These are phyloP conservation scores for Druon quercuslanigerum DNA, from an alignment of 1,140 invertebrate genomes.

Conservation along the genomic window DNA sequence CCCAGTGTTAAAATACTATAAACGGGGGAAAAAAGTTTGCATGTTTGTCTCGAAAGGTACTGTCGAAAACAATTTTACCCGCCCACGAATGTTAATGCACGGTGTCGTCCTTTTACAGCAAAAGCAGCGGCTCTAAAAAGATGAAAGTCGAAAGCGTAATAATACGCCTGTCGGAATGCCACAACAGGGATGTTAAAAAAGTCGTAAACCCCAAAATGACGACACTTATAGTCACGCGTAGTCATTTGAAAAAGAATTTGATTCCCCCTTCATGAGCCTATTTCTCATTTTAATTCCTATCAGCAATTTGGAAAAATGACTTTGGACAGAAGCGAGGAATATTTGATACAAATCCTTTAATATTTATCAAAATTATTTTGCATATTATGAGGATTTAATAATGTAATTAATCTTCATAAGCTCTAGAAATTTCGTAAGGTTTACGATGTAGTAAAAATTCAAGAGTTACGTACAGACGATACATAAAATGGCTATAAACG, in stretches of 20 bases:
- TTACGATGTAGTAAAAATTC: slow-evolving; percentile 18
- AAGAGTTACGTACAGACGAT: slow-evolving; percentile 23
- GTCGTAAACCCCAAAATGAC: slow-evolving; percentile 22
- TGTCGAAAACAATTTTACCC: neutral
- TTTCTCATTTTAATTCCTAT: no score
- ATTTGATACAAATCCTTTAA: no score
- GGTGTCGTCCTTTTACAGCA: slow-evolving; percentile 8
- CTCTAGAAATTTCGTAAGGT: neutral
- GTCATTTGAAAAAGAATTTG: neutral
- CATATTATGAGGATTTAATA: slow-evolving; percentile 7
- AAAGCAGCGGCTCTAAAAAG: slow-evolving; percentile 6
- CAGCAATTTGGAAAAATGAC: no score
- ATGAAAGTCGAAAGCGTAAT: slow-evolving; percentile 16
- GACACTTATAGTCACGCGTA: neutral
- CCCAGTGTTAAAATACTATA: neutral
- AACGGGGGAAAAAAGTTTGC: neutral
- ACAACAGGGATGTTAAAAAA: slow-evolving; percentile 15
- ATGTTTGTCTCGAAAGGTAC: neutral
- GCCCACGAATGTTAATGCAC: slow-evolving; percentile 11
- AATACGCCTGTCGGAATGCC: neutral
- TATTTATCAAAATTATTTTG: no score
- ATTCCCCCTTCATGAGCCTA: neutral
- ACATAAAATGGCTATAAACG: slow-evolving; percentile 20
- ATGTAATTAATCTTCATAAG: slow-evolving; percentile 14
- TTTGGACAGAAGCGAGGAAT: no score